Conservation (phyloP, 1,140 invertebrate species). For the Archegozetes longisetosus region DNA sequence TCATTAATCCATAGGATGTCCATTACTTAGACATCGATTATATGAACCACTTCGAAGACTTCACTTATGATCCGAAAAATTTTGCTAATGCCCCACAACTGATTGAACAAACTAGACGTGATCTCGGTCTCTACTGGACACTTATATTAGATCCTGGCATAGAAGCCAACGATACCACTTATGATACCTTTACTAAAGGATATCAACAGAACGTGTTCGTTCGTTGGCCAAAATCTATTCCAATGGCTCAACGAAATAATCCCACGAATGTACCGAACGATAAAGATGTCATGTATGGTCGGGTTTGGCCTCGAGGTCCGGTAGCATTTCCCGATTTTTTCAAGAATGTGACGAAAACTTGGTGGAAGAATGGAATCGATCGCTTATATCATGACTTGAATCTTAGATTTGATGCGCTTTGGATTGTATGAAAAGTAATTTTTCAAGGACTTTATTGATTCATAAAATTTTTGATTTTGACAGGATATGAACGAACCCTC, state of each 20-base stretch:
- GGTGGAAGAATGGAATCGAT: slow-evolving; percentile 28
- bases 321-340: too few relatives aligned
- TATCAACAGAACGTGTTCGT: slow-evolving; percentile 31
- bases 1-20: slow-evolving; percentile 35
- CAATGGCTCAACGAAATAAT: slow-evolving; percentile 23
- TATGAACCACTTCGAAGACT: slow-evolving; percentile 70
- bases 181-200: slow-evolving; percentile 23
- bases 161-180: not conserved
- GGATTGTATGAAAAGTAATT: slow-evolving; percentile 1
- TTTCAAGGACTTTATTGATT: not conserved
- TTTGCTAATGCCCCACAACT: not conserved
- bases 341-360: slow-evolving; percentile 17
- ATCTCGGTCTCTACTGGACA: not conserved
- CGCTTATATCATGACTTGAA: slow-evolving; percentile 30
- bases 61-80: slow-evolving; percentile 38
- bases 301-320: slow-evolving; percentile 6
- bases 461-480: not conserved
- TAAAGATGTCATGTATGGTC: slow-evolving; percentile 8
- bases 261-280: not conserved
- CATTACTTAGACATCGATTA: slow-evolving; percentile 88
- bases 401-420: slow-evolving; percentile 25
- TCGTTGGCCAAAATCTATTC: not conserved
- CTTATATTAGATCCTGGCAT: slow-evolving; percentile 2
- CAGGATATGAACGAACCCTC: slow-evolving; percentile 23
- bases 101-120: slow-evolving; percentile 1